Conservation (phyloP, 2,113 vertebrate species). For the Brienomyrus brachyistius region DNA sequence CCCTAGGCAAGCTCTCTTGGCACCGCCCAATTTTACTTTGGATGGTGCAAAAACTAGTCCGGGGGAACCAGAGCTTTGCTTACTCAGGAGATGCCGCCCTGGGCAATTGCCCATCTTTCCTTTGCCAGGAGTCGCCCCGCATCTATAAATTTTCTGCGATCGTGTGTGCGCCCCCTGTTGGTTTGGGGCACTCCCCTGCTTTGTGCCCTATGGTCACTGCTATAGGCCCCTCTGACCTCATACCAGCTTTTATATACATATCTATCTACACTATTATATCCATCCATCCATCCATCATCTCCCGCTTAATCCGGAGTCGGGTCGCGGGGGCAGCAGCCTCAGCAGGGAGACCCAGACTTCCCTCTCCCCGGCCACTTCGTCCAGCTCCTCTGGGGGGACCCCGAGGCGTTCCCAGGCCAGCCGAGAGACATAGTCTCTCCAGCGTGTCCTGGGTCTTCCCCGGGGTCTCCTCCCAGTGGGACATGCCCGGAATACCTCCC, state of each 20-base stretch:
- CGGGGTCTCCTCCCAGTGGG: too few relatives aligned
- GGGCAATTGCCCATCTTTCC: neutral
- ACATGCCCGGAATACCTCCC: too few relatives aligned
- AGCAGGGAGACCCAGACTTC: too few relatives aligned
- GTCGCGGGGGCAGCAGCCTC: too few relatives aligned
- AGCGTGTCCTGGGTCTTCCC: too few relatives aligned
- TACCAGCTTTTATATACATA: neutral
- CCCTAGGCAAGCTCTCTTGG: neutral
- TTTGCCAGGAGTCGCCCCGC: too few relatives aligned
- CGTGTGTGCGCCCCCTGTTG: neutral
- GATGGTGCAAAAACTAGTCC: neutral
- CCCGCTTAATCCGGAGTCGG: too few relatives aligned
- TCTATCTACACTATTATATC: neutral
- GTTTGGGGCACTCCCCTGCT: neutral
- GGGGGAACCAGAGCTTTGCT: neutral
- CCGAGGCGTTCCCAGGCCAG: too few relatives aligned
- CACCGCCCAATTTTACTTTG: neutral
- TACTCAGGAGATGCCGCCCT: neutral
- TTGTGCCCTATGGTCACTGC: neutral
- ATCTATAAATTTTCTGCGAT: neutral
- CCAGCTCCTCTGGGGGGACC: too few relatives aligned
- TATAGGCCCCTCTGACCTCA: neutral
- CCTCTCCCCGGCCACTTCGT: too few relatives aligned
- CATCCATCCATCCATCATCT: too few relatives aligned
- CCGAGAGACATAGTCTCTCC: too few relatives aligned